Evolutionary conservation across 2,888 invertebrate species (phyloP).

Genomic region (Esperia sulphurella): DNA sequence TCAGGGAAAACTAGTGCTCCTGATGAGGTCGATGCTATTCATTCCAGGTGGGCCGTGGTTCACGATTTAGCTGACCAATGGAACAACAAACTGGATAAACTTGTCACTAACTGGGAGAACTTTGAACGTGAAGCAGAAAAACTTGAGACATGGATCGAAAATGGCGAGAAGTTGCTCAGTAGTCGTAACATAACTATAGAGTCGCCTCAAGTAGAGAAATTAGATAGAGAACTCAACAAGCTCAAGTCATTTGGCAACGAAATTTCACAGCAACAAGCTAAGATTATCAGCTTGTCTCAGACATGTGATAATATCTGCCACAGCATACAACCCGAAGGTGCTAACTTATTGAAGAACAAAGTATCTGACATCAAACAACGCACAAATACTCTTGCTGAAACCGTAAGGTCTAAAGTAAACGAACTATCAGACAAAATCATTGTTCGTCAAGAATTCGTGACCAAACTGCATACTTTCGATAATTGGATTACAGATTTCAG

Average conservation of each 20-base stretch:
- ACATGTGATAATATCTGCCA: constrained; percentile 89
- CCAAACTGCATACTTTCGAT: constrained; percentile 87
- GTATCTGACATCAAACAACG: constrained; percentile 86
- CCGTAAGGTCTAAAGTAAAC: constrained; percentile 87
- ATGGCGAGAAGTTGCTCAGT: constrained; percentile 81
- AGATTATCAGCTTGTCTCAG: constrained; percentile 88
- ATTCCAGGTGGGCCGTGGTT: constrained; percentile 91
- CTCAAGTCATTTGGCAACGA: constrained; percentile 91
- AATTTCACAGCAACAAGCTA: constrained; percentile 91
- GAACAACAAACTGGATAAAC: constrained; percentile 87
- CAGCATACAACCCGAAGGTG: constrained; percentile 88
- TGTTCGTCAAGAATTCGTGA: constrained; percentile 90
- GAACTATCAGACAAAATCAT: constrained; percentile 89
- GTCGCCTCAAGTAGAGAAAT: constrained; percentile 85
- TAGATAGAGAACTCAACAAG: constrained; percentile 87
- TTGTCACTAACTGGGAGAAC: constrained; percentile 89
- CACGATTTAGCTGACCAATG: constrained; percentile 89
- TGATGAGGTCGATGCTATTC: constrained; percentile 91
- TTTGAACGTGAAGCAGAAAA: constrained; percentile 88
- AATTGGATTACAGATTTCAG: constrained; percentile 89
- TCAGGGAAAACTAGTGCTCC: constrained; percentile 87
- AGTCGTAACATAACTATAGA: constrained; percentile 81
- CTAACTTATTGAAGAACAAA: constrained; percentile 83
- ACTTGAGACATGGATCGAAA: constrained; percentile 87
- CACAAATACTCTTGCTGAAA: constrained; percentile 87